Conservation (phyloP, 2,113 vertebrate species). For the Pteropus alecto region DNA sequence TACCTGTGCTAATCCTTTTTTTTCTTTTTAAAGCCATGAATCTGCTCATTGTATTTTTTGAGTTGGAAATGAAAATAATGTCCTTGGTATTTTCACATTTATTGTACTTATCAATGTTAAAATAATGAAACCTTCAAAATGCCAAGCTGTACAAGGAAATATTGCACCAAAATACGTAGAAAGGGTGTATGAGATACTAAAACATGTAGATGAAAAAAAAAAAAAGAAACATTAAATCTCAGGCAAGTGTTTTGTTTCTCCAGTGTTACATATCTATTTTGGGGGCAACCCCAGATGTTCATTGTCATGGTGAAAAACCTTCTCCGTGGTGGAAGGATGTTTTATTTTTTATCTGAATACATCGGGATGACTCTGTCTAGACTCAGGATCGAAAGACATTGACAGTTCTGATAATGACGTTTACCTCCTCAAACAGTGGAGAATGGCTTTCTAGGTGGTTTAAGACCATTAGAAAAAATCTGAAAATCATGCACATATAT, state of each 20-base stretch:
- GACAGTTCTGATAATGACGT: neutral
- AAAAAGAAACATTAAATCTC: conserved; percentile 1
- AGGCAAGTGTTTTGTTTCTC: neutral
- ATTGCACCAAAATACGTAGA: neutral
- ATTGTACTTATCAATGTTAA: neutral
- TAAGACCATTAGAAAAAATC: neutral
- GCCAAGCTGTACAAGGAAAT: neutral
- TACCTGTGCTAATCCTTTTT: neutral
- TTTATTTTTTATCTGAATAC: neutral
- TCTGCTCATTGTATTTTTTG: conserved; percentile 6
- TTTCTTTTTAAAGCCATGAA: neutral
- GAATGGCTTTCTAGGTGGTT: neutral
- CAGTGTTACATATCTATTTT: neutral
- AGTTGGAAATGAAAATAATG: neutral
- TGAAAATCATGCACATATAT: neutral
- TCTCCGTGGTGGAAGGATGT: neutral
- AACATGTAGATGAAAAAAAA: conserved; percentile 37
- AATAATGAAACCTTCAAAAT: neutral
- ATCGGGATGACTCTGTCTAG: neutral
- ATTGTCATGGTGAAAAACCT: neutral
- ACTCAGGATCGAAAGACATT: neutral
- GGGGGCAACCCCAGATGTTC: neutral
- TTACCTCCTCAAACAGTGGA: neutral
- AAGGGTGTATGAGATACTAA: neutral
- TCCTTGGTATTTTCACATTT: neutral